Percentiles rank a stretch among this genome's conserved stretches.
phyloP scores from a whole-genome alignment of 1,140 invertebrate genomes.

The Acyrthosiphon pisum region DNA sequence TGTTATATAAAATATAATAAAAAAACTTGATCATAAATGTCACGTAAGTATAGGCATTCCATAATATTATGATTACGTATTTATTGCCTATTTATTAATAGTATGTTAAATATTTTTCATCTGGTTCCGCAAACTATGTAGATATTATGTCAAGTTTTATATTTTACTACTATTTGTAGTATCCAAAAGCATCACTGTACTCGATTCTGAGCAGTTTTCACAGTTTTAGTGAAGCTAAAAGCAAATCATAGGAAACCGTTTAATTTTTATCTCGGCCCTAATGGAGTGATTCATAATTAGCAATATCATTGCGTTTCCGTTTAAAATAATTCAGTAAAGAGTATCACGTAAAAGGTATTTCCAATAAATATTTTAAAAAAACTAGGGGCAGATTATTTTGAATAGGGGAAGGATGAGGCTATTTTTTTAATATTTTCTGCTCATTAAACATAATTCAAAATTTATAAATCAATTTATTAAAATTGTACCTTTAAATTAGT shows the following conservation, averaged over 20 bases:
- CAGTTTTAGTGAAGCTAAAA: not conserved
- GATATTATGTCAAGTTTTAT: not conserved
- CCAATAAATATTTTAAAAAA: not conserved
- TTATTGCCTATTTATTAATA: not conserved
- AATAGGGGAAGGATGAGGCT: not conserved
- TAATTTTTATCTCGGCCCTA: not conserved
- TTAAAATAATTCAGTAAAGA: not conserved
- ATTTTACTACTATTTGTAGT: not conserved
- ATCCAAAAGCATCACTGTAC: not conserved
- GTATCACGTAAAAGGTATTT: not conserved
- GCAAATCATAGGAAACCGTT: not conserved
- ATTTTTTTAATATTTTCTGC: not conserved
- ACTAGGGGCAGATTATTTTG: not conserved
- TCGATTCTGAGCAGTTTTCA: not conserved
- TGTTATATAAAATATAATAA: not conserved
- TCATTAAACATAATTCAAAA: not conserved
- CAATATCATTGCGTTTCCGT: not conserved
- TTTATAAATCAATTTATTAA: no score
- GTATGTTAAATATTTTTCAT: not conserved
- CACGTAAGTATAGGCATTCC: not conserved
- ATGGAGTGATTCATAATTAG: not conserved
- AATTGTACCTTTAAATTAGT: not conserved
- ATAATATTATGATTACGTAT: not conserved
- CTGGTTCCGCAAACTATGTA: not conserved
- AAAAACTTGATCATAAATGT: not conserved